A percentile compares a stretch with the other conserved stretches of the same genome.
Conservation (phyloP, 2,888 invertebrate species). For the Nineta flava region DNA sequence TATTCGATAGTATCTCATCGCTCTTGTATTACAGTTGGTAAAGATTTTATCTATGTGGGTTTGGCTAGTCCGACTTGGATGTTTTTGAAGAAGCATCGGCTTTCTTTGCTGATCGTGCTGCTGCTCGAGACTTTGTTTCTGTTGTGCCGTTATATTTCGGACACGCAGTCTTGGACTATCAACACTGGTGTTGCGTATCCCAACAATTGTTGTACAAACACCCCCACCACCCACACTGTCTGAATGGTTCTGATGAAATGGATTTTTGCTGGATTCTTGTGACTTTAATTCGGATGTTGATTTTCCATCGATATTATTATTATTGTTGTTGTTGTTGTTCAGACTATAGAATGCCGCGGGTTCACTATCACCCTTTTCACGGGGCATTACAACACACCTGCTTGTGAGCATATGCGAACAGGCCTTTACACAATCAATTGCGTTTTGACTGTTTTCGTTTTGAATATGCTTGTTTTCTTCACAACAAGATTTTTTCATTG, state of each 20-base stretch:
- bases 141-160: slow-evolving; percentile 12
- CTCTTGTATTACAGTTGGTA: slow-evolving; percentile 16
- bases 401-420: slow-evolving; percentile 11
- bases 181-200: neutral
- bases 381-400: slow-evolving; percentile 34
- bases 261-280: slow-evolving; percentile 22
- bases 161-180: slow-evolving; percentile 19
- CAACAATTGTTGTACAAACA: no score
- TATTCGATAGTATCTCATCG: slow-evolving; percentile 71
- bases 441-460: slow-evolving; percentile 1
- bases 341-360: slow-evolving; percentile 2
- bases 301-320: slow-evolving; percentile 27
- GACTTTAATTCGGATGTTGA: slow-evolving; percentile 29
- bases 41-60: slow-evolving; percentile 6
- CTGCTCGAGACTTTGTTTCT: neutral
- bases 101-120: neutral
- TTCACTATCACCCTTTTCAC: slow-evolving; percentile 23
- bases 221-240: neutral
- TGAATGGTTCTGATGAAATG: slow-evolving; percentile 6
- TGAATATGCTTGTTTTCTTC: neutral
- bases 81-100: slow-evolving; percentile 6
- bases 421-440: slow-evolving; percentile 4
- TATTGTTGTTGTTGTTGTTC: slow-evolving; percentile 3
- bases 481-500: neutral
- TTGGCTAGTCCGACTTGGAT: slow-evolving; percentile 4